Percentiles rank a stretch among this genome's conserved stretches.
These are phyloP conservation scores for Hemicrepidius hirtus DNA, from an alignment of 2,888 invertebrate genomes.

Conservation along the genomic window DNA sequence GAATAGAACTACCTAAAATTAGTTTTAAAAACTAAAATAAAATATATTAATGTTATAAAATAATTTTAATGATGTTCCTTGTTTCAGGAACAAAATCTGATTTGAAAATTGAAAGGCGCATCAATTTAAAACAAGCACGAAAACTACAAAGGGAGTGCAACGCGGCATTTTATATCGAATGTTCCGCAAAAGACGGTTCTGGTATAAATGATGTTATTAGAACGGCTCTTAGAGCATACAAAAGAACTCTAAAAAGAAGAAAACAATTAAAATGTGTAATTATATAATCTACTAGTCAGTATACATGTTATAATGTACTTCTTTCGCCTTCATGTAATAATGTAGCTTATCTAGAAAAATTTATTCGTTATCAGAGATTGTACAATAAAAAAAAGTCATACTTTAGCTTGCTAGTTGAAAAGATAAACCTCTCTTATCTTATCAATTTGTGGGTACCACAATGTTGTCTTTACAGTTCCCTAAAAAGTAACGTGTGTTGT, in stretches of 20 bases:
- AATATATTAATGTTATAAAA: not conserved
- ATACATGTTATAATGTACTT: too few relatives aligned
- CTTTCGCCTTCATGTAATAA: not conserved
- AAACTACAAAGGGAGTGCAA: slow-evolving; percentile 2
- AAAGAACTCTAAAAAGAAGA: not conserved
- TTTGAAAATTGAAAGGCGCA: not conserved
- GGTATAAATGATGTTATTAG: not conserved
- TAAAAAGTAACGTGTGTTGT: slow-evolving; percentile 26
- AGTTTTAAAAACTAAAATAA: not conserved
- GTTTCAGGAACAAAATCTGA: slow-evolving; percentile 34
- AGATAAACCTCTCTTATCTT: slow-evolving; percentile 8
- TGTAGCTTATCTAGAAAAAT: not conserved
- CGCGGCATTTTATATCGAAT: slow-evolving; percentile 10
- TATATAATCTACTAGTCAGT: not conserved
- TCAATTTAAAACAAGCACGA: slow-evolving; percentile 21
- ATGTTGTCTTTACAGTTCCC: slow-evolving; percentile 2
- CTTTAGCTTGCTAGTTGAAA: not conserved
- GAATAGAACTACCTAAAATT: too few relatives aligned
- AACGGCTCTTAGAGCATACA: not conserved
- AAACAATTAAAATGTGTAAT: slow-evolving; percentile 5
- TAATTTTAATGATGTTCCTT: not conserved
- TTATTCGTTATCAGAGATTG: slow-evolving; percentile 1
- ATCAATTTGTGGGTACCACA: not conserved
- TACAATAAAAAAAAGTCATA: not conserved
- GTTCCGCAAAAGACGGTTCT: slow-evolving; percentile 5